Conservation (phyloP, 2,888 invertebrate genomes). For the Apamea crenata region DNA sequence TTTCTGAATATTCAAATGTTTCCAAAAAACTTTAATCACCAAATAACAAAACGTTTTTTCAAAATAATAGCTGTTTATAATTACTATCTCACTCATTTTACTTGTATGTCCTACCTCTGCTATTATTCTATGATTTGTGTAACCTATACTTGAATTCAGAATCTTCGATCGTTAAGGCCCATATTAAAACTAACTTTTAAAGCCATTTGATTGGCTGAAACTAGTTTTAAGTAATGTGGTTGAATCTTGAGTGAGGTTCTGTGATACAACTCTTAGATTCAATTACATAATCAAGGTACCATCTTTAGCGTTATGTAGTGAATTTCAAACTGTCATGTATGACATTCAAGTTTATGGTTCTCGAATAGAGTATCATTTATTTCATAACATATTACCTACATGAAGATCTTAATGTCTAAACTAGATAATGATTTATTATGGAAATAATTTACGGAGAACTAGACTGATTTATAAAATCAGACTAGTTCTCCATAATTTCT, state of each 20-base stretch:
- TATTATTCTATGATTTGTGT: constrained; percentile 13
- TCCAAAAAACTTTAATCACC: constrained; percentile 1
- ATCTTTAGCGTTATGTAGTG: background rate
- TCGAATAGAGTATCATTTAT: background rate
- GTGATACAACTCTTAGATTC: background rate
- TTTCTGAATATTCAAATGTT: constrained; percentile 6
- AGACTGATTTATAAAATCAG: background rate
- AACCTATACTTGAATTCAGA: constrained; percentile 2
- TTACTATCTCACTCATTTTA: constrained; percentile 22
- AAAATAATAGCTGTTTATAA: constrained; percentile 18
- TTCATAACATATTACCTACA: background rate
- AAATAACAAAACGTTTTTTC: constrained; percentile 5
- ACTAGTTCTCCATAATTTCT: background rate
- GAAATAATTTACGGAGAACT: background rate
- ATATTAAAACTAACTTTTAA: background rate
- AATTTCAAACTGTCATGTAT: background rate
- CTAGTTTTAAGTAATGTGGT: background rate
- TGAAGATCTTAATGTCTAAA: background rate
- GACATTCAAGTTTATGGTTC: background rate
- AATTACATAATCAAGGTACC: background rate
- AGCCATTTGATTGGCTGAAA: background rate
- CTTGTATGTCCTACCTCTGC: background rate
- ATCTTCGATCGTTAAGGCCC: background rate
- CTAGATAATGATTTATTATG: constrained; percentile 5
- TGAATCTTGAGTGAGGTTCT: background rate